A percentile compares a stretch with the other conserved stretches of the same genome.
Evolutionary conservation across 2,888 invertebrate genomes (phyloP).

Genomic region (Helleia helle): DNA sequence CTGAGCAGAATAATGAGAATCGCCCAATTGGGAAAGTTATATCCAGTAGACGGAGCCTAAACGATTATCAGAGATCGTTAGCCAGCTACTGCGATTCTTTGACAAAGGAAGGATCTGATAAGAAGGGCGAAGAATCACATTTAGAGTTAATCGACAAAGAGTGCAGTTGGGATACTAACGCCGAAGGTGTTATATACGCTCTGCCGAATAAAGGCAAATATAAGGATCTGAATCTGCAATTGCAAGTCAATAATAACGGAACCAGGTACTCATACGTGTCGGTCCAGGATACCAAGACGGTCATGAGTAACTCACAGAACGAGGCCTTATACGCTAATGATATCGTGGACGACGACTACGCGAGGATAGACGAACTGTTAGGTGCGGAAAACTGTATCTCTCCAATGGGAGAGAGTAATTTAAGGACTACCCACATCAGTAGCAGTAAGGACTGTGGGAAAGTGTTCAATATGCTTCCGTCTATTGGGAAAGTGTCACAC

Average conservation of each 20-base stretch:
- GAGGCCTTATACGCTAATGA: slow-evolving; percentile 60
- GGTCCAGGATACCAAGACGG: slow-evolving; percentile 58
- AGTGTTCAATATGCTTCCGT: slow-evolving; percentile 55
- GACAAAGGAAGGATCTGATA: slow-evolving; percentile 34
- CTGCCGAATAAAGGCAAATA: slow-evolving; percentile 68
- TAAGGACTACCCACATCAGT: slow-evolving; percentile 61
- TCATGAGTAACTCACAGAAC: slow-evolving; percentile 65
- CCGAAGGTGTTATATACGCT: slow-evolving; percentile 67
- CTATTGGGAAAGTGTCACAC: slow-evolving; percentile 55
- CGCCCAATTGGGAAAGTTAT: slow-evolving; percentile 59
- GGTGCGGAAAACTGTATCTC: slow-evolving; percentile 62
- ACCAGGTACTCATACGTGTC: slow-evolving; percentile 65
- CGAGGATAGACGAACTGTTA: slow-evolving; percentile 57
- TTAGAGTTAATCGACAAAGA: slow-evolving; percentile 70
- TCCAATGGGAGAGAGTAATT: slow-evolving; percentile 55
- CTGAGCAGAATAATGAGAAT: slow-evolving; percentile 54
- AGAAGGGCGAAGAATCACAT: slow-evolving; percentile 56
- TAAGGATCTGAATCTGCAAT: slow-evolving; percentile 59
- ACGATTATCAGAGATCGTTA: slow-evolving; percentile 57
- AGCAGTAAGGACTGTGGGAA: slow-evolving; percentile 36
- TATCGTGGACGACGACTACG: slow-evolving; percentile 58
- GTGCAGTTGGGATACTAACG: slow-evolving; percentile 73
- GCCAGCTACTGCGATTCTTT: slow-evolving; percentile 50
- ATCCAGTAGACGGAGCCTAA: slow-evolving; percentile 59
- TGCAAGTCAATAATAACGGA: slow-evolving; percentile 66